These are phyloP conservation scores for Drosophila repletoides DNA, from an alignment of 1,140 invertebrate species.

Conservation along the genomic window DNA sequence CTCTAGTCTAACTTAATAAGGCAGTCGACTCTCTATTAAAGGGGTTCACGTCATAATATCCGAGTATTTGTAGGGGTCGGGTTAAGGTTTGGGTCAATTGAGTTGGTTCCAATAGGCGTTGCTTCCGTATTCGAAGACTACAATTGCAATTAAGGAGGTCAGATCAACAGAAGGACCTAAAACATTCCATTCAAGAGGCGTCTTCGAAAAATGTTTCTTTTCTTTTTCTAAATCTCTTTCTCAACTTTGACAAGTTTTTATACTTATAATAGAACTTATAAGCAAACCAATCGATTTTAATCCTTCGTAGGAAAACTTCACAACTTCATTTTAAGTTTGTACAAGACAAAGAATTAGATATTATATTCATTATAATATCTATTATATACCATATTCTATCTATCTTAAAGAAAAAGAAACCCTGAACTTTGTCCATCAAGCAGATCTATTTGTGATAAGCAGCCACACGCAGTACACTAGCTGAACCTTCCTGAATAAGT, in stretches of 20 bases:
- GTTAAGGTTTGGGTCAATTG: slow-evolving; percentile 36
- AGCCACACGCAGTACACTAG: slow-evolving; percentile 10
- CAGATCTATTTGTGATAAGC: slow-evolving; percentile 47
- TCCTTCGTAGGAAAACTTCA: too few relatives aligned
- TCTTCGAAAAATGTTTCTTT: too few relatives aligned
- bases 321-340: too few relatives aligned
- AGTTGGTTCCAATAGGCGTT: slow-evolving; percentile 7
- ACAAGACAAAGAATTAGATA: too few relatives aligned
- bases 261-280: too few relatives aligned
- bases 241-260: background rate
- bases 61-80: background rate
- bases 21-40: slow-evolving; percentile 9
- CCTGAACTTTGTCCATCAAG: slow-evolving; percentile 48
- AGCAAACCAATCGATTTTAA: too few relatives aligned
- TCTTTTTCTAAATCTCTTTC: too few relatives aligned
- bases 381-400: background rate
- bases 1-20: slow-evolving; percentile 49
- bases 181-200: too few relatives aligned
- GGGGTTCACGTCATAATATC: background rate
- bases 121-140: slow-evolving; percentile 32
- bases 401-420: background rate
- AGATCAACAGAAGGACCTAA: background rate
- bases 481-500: background rate
- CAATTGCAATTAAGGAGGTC: slow-evolving; percentile 8
- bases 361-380: background rate